A percentile compares a stretch with the other conserved stretches of the same genome.
phyloP scores from a whole-genome alignment of 2,797 vertebrate genomes.

The Xerus rutilus region DNA sequence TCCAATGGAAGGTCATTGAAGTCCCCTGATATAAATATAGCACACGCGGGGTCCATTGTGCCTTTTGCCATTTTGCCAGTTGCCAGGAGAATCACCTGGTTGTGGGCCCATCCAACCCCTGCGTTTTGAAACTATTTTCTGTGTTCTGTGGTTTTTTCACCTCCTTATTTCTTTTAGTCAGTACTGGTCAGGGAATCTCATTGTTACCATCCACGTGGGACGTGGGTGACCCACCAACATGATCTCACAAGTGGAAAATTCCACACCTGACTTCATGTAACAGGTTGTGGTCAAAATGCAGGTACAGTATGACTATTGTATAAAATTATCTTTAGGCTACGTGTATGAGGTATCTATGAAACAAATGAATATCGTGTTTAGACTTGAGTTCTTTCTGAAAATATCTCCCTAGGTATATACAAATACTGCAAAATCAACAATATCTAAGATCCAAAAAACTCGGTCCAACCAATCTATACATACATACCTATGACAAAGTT shows the following conservation, averaged over 20 bases:
- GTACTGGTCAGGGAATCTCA: too few relatives aligned
- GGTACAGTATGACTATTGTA: not conserved
- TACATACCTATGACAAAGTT: not conserved
- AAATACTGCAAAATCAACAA: not conserved
- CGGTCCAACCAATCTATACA: not conserved
- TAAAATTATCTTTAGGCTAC: not conserved
- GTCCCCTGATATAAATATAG: too few relatives aligned
- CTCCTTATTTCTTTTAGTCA: too few relatives aligned
- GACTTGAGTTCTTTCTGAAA: not conserved
- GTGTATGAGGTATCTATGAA: not conserved
- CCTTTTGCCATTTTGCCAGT: too few relatives aligned
- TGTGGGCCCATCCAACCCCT: too few relatives aligned
- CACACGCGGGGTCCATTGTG: too few relatives aligned
- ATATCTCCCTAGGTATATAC: not conserved
- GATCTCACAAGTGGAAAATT: not conserved
- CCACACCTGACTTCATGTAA: not conserved
- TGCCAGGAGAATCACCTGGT: too few relatives aligned
- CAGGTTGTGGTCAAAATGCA: not conserved
- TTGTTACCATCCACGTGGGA: too few relatives aligned
- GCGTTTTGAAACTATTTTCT: too few relatives aligned
- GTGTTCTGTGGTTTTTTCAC: too few relatives aligned
- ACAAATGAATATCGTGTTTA: not conserved
- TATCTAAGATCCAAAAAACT: not conserved
- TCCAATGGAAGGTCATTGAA: too few relatives aligned
- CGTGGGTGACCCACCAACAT: not conserved